Conservation (phyloP, 2,888 invertebrate genomes). For the Chrysolina oricalcia region DNA sequence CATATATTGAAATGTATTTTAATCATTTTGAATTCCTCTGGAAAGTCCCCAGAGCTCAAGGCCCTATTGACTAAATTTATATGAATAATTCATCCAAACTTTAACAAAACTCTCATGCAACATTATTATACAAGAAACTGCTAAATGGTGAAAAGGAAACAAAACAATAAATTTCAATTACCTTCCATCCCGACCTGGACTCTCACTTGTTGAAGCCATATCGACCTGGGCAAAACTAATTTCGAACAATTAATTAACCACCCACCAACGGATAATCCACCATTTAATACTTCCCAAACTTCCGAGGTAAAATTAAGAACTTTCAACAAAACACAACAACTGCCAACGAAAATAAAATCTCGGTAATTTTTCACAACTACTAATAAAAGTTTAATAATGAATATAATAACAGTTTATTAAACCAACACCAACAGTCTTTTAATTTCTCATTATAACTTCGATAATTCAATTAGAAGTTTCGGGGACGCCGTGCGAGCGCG, state of each 20-base stretch:
- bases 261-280: conserved; percentile 26
- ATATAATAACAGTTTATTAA: conserved; percentile 14
- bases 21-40: too few relatives aligned
- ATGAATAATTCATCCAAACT: too few relatives aligned
- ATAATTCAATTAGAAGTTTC: conserved; percentile 19
- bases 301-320: conserved; percentile 3
- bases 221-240: conserved; percentile 21
- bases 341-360: conserved; percentile 20
- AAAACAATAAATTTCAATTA: conserved; percentile 13
- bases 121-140: background rate
- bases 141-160: background rate
- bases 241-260: conserved; percentile 33
- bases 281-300: conserved; percentile 26
- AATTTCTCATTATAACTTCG: conserved; percentile 7
- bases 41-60: too few relatives aligned
- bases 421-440: conserved; percentile 18
- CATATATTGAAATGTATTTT: too few relatives aligned
- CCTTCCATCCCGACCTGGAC: conserved; percentile 29
- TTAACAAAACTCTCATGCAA: too few relatives aligned
- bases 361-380: conserved; percentile 2
- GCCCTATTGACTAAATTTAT: too few relatives aligned
- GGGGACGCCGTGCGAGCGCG: conserved; percentile 3
- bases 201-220: conserved; percentile 31
- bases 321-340: conserved; percentile 20
- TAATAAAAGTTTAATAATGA: conserved; percentile 15